Conservation (phyloP, 2,797 vertebrate species). For the Halcyon badia region DNA sequence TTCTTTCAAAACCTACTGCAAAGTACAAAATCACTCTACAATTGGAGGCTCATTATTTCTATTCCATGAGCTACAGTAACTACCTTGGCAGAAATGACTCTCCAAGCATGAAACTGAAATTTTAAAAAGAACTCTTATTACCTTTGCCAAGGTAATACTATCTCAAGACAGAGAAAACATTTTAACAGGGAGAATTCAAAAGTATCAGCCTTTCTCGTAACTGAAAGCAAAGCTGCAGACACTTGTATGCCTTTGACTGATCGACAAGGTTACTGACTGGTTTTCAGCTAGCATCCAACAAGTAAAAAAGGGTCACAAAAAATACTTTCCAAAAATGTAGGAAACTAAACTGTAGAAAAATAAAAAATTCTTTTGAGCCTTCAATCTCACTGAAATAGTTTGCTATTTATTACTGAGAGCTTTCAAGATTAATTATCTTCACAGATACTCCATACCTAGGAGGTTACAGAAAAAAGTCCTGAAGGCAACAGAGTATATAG, state of each 20-base stretch:
- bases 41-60: not conserved
- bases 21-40: not conserved
- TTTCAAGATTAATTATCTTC: not conserved
- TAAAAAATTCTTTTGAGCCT: not conserved
- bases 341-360: not conserved
- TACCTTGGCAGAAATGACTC: not conserved
- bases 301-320: not conserved
- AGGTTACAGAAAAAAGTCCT: not conserved
- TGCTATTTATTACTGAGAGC: not conserved
- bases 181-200: not conserved
- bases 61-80: not conserved
- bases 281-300: not conserved
- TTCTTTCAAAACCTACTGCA: not conserved
- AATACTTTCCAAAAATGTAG: not conserved
- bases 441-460: not conserved
- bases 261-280: not conserved
- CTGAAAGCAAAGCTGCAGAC: conserved; percentile 1
- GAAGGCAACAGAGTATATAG: not conserved
- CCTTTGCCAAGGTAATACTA: not conserved
- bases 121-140: not conserved
- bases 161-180: not conserved
- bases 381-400: not conserved
- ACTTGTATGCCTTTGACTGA: not conserved
- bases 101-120: not conserved
- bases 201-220: not conserved